Evolutionary conservation across 2,888 invertebrate genomes (phyloP).

Genomic region (Autographa gamma): DNA sequence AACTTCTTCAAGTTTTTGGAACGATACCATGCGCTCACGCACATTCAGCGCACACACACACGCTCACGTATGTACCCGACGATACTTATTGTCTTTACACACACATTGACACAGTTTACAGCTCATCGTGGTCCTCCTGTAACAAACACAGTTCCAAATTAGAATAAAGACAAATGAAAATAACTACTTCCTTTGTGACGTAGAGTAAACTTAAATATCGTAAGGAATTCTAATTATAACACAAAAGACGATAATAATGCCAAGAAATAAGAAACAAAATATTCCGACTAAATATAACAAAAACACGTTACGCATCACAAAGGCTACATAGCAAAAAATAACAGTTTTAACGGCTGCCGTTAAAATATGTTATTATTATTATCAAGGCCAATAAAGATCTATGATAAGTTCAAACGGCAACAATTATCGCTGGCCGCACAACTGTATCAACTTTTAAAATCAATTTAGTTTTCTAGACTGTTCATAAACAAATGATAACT

Average conservation of each 20-base stretch:
- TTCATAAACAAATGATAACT: too few relatives aligned
- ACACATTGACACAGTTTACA: slow-evolving; percentile 75
- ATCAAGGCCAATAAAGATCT: slow-evolving; percentile 1
- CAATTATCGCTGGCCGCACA: background rate
- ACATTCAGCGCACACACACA: slow-evolving; percentile 52
- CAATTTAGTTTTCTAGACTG: too few relatives aligned
- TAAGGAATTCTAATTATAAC: slow-evolving; percentile 21
- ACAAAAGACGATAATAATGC: slow-evolving; percentile 19
- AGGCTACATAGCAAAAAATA: background rate
- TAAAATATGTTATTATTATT: slow-evolving; percentile 1
- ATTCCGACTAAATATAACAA: slow-evolving; percentile 5
- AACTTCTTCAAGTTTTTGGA: slow-evolving; percentile 57
- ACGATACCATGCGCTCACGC: slow-evolving; percentile 52
- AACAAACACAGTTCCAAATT: slow-evolving; percentile 62
- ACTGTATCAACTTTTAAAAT: background rate
- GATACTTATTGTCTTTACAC: slow-evolving; percentile 79
- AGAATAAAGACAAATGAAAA: slow-evolving; percentile 21
- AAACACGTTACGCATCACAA: background rate
- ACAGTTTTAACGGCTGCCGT: background rate
- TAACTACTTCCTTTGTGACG: slow-evolving; percentile 8
- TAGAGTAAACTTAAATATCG: slow-evolving; percentile 9
- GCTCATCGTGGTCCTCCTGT: slow-evolving; percentile 86
- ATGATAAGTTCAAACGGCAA: background rate
- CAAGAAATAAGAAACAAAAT: slow-evolving; percentile 25
- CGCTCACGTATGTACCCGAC: slow-evolving; percentile 68